Conservation (phyloP, 1,140 invertebrate species). For the Agrilus planipennis region DNA sequence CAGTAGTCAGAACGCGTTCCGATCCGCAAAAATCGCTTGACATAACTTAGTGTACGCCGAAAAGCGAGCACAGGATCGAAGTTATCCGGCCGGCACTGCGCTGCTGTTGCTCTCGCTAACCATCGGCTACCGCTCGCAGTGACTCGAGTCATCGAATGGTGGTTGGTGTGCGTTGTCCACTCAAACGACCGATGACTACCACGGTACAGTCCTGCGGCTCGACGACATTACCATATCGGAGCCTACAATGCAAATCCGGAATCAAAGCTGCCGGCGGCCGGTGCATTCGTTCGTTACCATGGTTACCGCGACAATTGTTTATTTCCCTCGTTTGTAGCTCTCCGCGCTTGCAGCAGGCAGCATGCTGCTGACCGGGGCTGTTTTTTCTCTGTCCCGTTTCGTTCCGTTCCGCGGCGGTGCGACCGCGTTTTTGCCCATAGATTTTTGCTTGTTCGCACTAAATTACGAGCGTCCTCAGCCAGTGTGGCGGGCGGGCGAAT, state of each 20-base stretch:
- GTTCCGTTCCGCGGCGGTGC: too few relatives aligned
- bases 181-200: too few relatives aligned
- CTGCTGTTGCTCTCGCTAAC: constrained; percentile 16
- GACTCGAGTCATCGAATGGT: constrained; percentile 5
- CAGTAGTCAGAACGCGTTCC: too few relatives aligned
- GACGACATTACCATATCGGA: constrained; percentile 28
- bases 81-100: too few relatives aligned
- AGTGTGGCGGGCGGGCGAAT: too few relatives aligned
- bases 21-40: constrained; percentile 29
- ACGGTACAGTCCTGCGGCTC: constrained; percentile 21
- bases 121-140: constrained; percentile 24
- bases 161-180: constrained; percentile 17
- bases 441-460: constrained; percentile 23
- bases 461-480: constrained; percentile 26
- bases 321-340: constrained; percentile 23
- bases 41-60: constrained; percentile 30
- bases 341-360: constrained; percentile 17
- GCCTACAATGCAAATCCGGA: constrained; percentile 25
- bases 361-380: constrained; percentile 5
- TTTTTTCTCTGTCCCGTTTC: constrained; percentile 15
- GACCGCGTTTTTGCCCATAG: constrained; percentile 21
- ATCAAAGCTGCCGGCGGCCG: constrained; percentile 24
- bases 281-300: constrained; percentile 24
- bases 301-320: constrained; percentile 27
- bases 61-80: too few relatives aligned